A percentile compares a stretch with the other conserved stretches of the same genome.
Conservation (phyloP, 2,888 invertebrate species). For the Sarcophaga carnaria region DNA sequence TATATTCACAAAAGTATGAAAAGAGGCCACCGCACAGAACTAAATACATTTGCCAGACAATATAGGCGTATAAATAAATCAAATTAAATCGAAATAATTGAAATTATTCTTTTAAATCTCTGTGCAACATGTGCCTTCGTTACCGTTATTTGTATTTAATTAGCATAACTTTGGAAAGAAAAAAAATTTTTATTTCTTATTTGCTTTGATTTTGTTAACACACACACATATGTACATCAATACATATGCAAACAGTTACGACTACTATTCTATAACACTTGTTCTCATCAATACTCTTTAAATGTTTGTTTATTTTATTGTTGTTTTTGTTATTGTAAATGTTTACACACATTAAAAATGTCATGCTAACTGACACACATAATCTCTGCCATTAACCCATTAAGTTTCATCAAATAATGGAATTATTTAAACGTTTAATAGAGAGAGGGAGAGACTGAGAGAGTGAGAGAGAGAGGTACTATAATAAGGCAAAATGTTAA, state of each 20-base stretch:
- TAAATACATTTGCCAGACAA: no score
- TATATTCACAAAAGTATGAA: no score
- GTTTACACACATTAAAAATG: constrained; percentile 32
- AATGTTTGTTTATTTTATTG: neutral
- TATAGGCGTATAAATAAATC: no score
- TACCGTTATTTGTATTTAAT: constrained; percentile 43
- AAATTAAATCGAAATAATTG: neutral
- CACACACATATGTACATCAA: neutral
- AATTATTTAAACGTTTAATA: no score
- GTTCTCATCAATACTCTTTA: neutral
- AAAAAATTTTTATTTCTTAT: neutral
- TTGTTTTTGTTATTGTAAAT: constrained; percentile 17
- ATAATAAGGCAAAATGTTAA: no score
- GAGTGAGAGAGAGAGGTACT: no score
- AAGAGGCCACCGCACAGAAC: no score
- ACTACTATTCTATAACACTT: neutral
- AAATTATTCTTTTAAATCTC: constrained; percentile 18
- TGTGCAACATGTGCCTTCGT: neutral
- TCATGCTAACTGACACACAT: constrained; percentile 27
- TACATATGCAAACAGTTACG: neutral
- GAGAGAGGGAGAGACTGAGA: no score
- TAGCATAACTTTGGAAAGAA: constrained; percentile 32
- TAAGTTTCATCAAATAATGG: no score
- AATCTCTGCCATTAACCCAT: neutral
- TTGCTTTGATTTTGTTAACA: neutral